Evolutionary conservation across 2,888 invertebrate species (phyloP), one percentile per base, ranked within the genome.

Genomic region (Leptogaster cylindrica): DNA sequence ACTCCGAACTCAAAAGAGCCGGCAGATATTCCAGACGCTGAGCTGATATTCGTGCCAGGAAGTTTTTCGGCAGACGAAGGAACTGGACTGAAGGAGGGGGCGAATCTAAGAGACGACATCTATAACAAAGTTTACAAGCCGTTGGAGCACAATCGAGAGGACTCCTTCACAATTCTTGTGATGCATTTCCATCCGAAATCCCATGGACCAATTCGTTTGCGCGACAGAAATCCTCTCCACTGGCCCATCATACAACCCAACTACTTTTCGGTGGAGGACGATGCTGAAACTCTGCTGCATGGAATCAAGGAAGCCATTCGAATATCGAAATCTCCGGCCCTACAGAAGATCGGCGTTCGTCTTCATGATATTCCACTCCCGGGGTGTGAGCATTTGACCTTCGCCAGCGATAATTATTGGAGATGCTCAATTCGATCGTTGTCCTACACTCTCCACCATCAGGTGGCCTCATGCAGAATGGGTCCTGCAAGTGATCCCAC

Each of bases 231-330:
- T 81, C 92, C 93, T 0, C 84, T 87, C 46, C 87, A 88, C 31
- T 86, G 88, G 73, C 93, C 95, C 0, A 80, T 86, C n/a, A 86
- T 95, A 73, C 87, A 91, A 73, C 89, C 92, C 0, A 91, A 94
- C 74, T 94, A 94, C 77, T 84, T 93, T 68, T 84, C 85, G 0
- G 85, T 91, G 75, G 86, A 85, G 68, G 76, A 85, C 23, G 84
- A 92, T 73, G 78, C 87, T 0, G 83, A 83, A n/a, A 86, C 86
- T 1, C 79, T 88, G 52, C 77, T 89, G 3, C 84, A 84, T 12
- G 84, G 86, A 0, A 85, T 89, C 41, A 86, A 88, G 70, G 83
- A 85, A 58, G 78, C 85, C 2, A 83, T 88, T 70, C 81, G 81
- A 67, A 74, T 89, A 18, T 80, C 82, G 0, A 76, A 83, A 48